Conservation (phyloP, 1,140 invertebrate genomes). For the Atopsyche davidsoni region DNA sequence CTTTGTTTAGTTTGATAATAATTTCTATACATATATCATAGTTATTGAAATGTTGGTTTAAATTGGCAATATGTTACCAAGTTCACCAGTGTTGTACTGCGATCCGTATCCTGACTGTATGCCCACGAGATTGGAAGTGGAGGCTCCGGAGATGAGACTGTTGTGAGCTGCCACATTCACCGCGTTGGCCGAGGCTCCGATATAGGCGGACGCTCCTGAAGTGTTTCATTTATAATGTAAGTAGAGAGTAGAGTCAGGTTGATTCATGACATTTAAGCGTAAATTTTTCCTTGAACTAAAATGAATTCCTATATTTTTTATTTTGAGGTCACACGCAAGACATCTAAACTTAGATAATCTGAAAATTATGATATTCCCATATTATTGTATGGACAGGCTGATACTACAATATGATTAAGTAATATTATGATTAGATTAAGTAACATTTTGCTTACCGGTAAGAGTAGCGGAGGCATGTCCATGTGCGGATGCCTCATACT, state of each 20-base stretch:
- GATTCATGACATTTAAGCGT: too few relatives aligned
- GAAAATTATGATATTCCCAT: too few relatives aligned
- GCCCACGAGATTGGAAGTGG: constrained; percentile 42
- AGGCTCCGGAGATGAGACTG: constrained; percentile 42
- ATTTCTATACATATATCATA: background rate
- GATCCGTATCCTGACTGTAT: constrained; percentile 41
- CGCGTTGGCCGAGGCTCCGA: constrained; percentile 43
- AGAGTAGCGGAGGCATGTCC: constrained; percentile 41
- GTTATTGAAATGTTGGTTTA: background rate
- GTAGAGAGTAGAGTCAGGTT: too few relatives aligned
- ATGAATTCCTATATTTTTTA: too few relatives aligned
- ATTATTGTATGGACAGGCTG: too few relatives aligned
- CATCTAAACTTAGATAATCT: too few relatives aligned
- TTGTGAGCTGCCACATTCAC: constrained; percentile 46
- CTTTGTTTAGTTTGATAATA: background rate
- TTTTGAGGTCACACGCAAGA: too few relatives aligned
- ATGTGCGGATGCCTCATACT: constrained; percentile 43
- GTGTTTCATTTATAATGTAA: too few relatives aligned
- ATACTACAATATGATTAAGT: too few relatives aligned
- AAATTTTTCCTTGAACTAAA: too few relatives aligned
- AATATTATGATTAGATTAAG: background rate
- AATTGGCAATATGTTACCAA: constrained; percentile 12
- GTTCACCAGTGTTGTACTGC: constrained; percentile 32
- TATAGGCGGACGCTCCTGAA: constrained; percentile 42
- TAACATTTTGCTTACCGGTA: constrained; percentile 34